Evolutionary conservation across 2,888 invertebrate species (phyloP).

Genomic region (Lysandra coridon): DNA sequence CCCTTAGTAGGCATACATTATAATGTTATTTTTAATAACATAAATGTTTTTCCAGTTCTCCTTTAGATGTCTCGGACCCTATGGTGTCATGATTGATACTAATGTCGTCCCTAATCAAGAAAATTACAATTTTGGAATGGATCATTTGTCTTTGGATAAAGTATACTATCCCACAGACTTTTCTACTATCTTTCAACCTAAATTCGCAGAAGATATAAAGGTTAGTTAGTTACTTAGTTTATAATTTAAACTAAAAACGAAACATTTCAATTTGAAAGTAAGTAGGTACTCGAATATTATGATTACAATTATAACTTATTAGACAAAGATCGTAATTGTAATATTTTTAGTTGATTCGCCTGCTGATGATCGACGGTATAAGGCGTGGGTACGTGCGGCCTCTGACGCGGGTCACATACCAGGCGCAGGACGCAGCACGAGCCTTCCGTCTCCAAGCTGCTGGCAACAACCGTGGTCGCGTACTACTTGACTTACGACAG

Average conservation of each 20-base stretch:
- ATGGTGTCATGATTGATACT: conserved; percentile 43
- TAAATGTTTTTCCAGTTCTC: conserved; percentile 36
- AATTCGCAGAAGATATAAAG: conserved; percentile 34
- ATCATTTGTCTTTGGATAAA: conserved; percentile 39
- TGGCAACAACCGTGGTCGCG: conserved; percentile 58
- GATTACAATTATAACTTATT: too few relatives aligned
- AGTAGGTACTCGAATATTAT: too few relatives aligned
- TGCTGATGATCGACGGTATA: conserved; percentile 34
- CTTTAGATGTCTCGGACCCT: conserved; percentile 35
- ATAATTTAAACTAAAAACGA: background rate
- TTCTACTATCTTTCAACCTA: conserved; percentile 33
- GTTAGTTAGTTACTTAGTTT: background rate
- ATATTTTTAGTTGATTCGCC: conserved; percentile 43
- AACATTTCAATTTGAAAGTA: background rate
- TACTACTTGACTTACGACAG: conserved; percentile 49
- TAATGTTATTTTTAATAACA: background rate
- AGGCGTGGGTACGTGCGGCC: too few relatives aligned
- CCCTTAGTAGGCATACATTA: background rate
- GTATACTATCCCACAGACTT: conserved; percentile 40
- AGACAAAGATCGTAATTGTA: background rate
- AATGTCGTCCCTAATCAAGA: conserved; percentile 48
- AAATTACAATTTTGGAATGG: conserved; percentile 48
- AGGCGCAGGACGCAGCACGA: conserved; percentile 47
- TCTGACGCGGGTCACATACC: conserved; percentile 38
- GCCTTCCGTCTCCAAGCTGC: conserved; percentile 55